phyloP scores from a whole-genome alignment of 2,113 vertebrate genomes.

The Rhizomys pruinosus region DNA sequence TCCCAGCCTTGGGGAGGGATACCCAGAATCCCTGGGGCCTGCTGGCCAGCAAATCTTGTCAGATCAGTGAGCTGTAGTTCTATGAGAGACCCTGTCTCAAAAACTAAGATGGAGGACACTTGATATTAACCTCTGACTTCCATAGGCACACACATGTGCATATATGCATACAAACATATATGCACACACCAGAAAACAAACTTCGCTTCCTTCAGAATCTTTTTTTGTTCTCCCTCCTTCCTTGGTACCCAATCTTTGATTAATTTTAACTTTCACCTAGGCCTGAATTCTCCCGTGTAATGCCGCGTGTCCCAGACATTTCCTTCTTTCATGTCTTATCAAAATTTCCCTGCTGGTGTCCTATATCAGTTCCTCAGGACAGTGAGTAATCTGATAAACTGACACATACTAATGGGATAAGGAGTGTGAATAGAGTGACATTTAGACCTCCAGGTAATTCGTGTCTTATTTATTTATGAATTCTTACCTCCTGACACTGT shows the following conservation, averaged over 20 bases:
- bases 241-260: neutral
- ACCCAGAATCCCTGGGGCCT: neutral
- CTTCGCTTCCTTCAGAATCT: neutral
- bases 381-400: constrained; percentile 66
- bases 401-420: constrained; percentile 56
- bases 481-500: constrained; percentile 31
- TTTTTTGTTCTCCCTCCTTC: constrained; percentile 3
- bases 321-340: constrained; percentile 54
- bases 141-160: too few species aligned
- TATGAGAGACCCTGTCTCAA: neutral
- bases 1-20: neutral
- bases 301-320: neutral
- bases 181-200: neutral
- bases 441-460: constrained; percentile 28
- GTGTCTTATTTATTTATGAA: constrained; percentile 56
- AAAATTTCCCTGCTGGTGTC: constrained; percentile 53
- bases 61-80: neutral
- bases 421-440: neutral
- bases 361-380: constrained; percentile 20
- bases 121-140: neutral
- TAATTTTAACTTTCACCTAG: constrained; percentile 36
- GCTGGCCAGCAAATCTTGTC: neutral
- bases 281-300: constrained; percentile 47
- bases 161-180: too few species aligned
- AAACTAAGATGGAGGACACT: neutral